phyloP scores from a whole-genome alignment of 2,113 vertebrate genomes.

The Rana temporaria region DNA sequence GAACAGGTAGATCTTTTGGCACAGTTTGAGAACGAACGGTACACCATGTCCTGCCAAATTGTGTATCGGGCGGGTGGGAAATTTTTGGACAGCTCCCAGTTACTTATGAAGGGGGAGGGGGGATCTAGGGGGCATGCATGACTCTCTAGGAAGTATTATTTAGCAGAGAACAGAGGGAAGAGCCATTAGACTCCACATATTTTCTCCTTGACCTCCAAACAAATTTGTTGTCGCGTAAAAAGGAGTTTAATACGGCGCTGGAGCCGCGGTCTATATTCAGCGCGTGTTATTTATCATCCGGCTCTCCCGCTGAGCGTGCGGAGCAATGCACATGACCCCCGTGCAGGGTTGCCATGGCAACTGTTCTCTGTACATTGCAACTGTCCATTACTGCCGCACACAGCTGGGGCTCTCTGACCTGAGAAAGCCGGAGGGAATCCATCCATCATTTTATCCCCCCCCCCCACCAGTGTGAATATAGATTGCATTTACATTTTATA shows the following conservation, averaged over 20 bases:
- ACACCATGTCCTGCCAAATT: no score
- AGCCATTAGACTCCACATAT: background rate
- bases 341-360: slow-evolving; percentile 43
- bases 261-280: background rate
- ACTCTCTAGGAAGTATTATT: background rate
- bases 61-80: no score
- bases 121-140: no score
- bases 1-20: no score
- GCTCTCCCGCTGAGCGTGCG: background rate
- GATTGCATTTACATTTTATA: no score
- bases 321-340: slow-evolving; percentile 12
- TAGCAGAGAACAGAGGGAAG: background rate
- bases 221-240: background rate
- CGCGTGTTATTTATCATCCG: slow-evolving; percentile 21
- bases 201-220: background rate
- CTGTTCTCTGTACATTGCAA: slow-evolving; percentile 24
- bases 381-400: slow-evolving; percentile 31
- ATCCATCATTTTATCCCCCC: background rate
- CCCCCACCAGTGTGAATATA: no score
- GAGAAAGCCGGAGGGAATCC: slow-evolving; percentile 9
- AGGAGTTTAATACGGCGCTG: background rate
- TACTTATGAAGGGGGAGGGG: no score
- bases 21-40: no score
- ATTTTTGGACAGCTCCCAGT: no score
- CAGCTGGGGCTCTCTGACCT: slow-evolving; percentile 25